Conservation (phyloP, 2,113 vertebrate genomes). For the Rostratula benghalensis region DNA sequence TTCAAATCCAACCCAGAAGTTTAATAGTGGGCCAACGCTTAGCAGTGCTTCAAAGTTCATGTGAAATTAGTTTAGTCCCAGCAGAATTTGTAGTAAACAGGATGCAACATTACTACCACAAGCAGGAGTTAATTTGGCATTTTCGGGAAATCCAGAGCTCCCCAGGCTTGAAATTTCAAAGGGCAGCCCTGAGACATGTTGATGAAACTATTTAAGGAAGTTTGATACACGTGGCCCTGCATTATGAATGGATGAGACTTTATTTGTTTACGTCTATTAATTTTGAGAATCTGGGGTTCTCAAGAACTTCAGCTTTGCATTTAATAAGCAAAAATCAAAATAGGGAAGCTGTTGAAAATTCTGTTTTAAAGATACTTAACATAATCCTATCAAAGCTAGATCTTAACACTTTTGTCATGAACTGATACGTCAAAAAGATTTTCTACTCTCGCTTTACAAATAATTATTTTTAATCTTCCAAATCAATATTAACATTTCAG, state of each 20-base stretch:
- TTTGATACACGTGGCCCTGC: accelerated
- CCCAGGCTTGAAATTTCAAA: not conserved
- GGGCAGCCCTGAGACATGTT: not conserved
- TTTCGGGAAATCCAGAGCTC: not conserved
- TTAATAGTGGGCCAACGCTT: not conserved
- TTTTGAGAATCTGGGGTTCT: not conserved
- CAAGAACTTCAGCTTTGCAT: not conserved
- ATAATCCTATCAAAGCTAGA: not conserved
- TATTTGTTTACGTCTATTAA: not conserved
- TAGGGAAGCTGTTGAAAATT: not conserved
- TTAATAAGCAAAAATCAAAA: not conserved
- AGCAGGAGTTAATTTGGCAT: not conserved
- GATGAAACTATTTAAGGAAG: not conserved
- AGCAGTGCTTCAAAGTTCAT: not conserved
- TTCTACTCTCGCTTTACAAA: not conserved
- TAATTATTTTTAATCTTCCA: not conserved
- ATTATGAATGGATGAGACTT: not conserved
- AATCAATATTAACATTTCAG: not conserved
- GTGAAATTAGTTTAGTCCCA: not conserved
- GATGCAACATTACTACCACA: not conserved
- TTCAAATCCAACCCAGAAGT: not conserved
- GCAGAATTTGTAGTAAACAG: not conserved
- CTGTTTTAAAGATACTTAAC: not conserved
- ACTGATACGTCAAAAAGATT: not conserved
- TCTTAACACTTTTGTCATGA: not conserved